Percentiles rank a stretch among this genome's conserved stretches.
Evolutionary conservation across 2,113 vertebrate genomes (phyloP).

Genomic region (Onychostruthus taczanowskii): DNA sequence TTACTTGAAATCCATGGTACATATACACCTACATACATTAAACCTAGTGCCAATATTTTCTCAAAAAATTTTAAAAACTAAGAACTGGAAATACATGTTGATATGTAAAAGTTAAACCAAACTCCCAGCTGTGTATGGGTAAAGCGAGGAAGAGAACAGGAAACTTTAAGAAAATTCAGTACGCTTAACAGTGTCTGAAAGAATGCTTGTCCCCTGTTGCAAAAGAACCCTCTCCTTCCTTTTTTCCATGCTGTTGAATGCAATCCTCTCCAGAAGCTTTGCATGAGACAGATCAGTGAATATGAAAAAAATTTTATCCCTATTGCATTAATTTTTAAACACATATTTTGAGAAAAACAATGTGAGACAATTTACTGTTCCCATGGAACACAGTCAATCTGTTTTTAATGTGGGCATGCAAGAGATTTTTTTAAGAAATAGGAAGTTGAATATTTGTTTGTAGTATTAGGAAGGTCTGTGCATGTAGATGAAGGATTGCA

Average conservation of each 20-base stretch:
- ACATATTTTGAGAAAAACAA: background rate
- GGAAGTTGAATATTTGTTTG: background rate
- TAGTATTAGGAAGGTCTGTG: background rate
- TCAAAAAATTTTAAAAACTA: background rate
- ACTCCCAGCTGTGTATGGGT: background rate
- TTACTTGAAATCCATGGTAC: background rate
- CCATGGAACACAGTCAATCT: background rate
- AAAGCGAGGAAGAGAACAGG: background rate
- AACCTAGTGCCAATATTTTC: background rate
- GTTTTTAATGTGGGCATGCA: background rate
- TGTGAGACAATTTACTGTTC: background rate
- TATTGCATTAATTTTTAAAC: background rate
- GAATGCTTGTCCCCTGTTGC: background rate
- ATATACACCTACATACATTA: background rate
- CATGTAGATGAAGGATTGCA: background rate
- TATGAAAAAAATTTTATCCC: background rate
- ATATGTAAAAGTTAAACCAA: background rate
- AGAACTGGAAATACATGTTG: background rate
- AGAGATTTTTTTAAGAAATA: background rate
- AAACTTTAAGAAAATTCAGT: background rate
- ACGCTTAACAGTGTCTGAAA: background rate
- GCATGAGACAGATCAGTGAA: background rate
- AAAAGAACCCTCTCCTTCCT: background rate
- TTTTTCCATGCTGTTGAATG: background rate
- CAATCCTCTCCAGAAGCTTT: background rate